A percentile compares a stretch with the other conserved stretches of the same genome.
Conservation (phyloP, 2,113 vertebrate genomes). For the Coptodon rendalli region DNA sequence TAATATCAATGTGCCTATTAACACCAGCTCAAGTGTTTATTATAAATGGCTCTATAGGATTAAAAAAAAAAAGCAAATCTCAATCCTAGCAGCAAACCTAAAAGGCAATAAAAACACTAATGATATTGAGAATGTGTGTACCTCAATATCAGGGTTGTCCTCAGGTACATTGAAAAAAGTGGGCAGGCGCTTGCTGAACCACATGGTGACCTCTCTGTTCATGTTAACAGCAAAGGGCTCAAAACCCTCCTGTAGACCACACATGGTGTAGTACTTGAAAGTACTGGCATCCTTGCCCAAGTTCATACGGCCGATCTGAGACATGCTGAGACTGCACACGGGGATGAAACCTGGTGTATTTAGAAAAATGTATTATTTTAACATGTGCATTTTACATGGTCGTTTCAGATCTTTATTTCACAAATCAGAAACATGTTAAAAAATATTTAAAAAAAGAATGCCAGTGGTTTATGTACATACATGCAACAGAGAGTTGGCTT, state of each 20-base stretch:
- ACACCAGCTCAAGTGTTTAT: not conserved
- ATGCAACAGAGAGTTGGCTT: not conserved
- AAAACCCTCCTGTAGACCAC: conserved; percentile 95
- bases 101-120: not conserved
- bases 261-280: conserved; percentile 98
- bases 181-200: conserved; percentile 98
- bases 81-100: not conserved
- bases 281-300: conserved; percentile 91
- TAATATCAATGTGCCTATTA: not conserved
- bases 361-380: not conserved
- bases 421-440: not conserved
- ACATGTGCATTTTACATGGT: not conserved
- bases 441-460: not conserved
- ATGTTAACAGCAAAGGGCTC: conserved; percentile 97
- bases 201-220: conserved; percentile 96
- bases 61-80: not conserved
- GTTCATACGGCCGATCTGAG: conserved; percentile 92
- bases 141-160: conserved; percentile 86
- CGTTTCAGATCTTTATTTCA: not conserved
- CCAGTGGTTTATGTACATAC: not conserved
- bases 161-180: conserved; percentile 89
- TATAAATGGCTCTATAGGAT: not conserved
- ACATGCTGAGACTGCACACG: conserved; percentile 85
- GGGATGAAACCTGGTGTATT: conserved; percentile 83
- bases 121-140: conserved; percentile 38